A percentile compares a stretch with the other conserved stretches of the same genome.
Conservation (phyloP, 2,113 vertebrate genomes). For the Coturnix japonica region DNA sequence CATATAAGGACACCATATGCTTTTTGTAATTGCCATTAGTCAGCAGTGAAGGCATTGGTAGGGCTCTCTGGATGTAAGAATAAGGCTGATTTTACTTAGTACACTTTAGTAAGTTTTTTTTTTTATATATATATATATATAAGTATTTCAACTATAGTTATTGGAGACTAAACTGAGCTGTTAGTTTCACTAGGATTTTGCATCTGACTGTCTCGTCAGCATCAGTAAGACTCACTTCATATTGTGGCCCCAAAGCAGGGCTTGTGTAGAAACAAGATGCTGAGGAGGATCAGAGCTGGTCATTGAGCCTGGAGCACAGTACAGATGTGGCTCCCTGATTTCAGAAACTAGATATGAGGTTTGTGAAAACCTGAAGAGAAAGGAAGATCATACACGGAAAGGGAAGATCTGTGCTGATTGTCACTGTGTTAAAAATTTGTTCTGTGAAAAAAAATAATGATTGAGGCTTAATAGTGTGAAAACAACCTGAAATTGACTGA, state of each 20-base stretch:
- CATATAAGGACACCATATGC: background rate
- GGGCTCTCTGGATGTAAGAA: background rate
- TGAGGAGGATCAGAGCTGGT: background rate
- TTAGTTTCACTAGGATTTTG: background rate
- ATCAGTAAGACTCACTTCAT: background rate
- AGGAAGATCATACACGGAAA: background rate
- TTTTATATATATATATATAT: no score
- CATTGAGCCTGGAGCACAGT: background rate
- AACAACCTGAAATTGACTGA: background rate
- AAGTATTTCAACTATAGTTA: background rate
- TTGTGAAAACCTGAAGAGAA: background rate
- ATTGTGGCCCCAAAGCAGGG: background rate
- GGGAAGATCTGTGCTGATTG: background rate
- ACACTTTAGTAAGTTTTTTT: no score
- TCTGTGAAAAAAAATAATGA: background rate
- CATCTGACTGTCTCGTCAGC: background rate
- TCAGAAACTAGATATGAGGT: background rate
- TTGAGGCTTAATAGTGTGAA: background rate
- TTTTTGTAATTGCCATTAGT: background rate
- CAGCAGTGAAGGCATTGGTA: background rate
- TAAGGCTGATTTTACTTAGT: background rate
- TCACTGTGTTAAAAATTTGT: background rate
- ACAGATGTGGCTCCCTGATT: background rate
- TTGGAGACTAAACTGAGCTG: background rate
- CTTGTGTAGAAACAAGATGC: background rate